Percentiles rank a stretch among this genome's conserved stretches.
phyloP scores from a whole-genome alignment of 2,113 vertebrate genomes.

The Oryzias javanicus region DNA sequence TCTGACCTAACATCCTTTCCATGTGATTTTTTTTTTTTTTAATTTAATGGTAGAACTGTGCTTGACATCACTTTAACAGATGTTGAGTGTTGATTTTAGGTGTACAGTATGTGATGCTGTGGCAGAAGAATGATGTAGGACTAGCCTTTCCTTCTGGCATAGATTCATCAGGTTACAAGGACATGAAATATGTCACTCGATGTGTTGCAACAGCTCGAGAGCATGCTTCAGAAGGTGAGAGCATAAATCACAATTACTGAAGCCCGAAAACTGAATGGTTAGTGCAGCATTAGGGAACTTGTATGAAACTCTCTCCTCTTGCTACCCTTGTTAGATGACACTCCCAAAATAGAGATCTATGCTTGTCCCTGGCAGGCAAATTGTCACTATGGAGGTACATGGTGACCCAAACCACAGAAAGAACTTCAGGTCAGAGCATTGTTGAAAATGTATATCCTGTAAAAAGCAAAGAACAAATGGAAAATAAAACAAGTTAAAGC shows the following conservation, averaged over 20 bases:
- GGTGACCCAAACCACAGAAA: no score
- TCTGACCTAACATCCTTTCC: no score
- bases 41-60: no score
- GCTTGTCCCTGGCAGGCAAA: constrained; percentile 56
- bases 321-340: constrained; percentile 74
- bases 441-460: no score
- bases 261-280: constrained; percentile 63
- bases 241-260: constrained; percentile 79
- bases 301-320: constrained; percentile 54
- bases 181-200: constrained; percentile 65
- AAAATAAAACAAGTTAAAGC: no score
- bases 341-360: constrained; percentile 69
- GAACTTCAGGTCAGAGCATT: no score
- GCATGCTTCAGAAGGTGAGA: constrained; percentile 53
- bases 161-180: constrained; percentile 57
- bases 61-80: no score
- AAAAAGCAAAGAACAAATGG: no score
- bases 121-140: constrained; percentile 39
- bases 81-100: constrained; percentile 3
- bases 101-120: constrained; percentile 7
- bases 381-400: constrained; percentile 54
- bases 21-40: no score
- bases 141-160: constrained; percentile 19
- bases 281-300: constrained; percentile 42
- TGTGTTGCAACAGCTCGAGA: constrained; percentile 51